A percentile compares a stretch with the other conserved stretches of the same genome.
Conservation (phyloP, 2,113 vertebrate genomes). For the Phodopus roborovskii region DNA sequence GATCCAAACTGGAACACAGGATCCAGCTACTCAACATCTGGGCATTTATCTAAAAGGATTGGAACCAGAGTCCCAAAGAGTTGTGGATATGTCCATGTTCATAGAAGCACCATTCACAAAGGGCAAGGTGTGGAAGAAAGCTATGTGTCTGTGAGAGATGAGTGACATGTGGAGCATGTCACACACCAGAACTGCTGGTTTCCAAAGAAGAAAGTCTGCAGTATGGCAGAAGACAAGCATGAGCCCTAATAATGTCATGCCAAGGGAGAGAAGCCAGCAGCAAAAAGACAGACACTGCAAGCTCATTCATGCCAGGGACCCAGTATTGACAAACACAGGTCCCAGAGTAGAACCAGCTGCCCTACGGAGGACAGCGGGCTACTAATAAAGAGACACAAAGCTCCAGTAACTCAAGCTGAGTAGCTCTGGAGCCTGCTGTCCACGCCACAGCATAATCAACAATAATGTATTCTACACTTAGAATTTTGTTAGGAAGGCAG, state of each 20-base stretch:
- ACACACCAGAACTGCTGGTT: not conserved
- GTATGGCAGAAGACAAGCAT: not conserved
- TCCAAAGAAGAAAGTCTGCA: not conserved
- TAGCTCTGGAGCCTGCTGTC: not conserved
- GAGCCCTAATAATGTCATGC: not conserved
- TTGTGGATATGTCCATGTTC: not conserved
- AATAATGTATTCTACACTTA: rapidly evolving
- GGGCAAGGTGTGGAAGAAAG: not conserved
- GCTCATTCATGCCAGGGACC: not conserved
- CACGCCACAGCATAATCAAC: not conserved
- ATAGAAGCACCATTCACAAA: not conserved
- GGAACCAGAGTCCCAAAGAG: not conserved
- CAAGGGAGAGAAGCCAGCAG: not conserved
- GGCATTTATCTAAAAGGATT: not conserved
- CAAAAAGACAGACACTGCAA: not conserved
- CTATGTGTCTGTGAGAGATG: not conserved
- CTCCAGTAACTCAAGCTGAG: not conserved
- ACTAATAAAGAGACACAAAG: not conserved
- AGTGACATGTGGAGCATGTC: not conserved
- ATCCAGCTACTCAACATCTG: not conserved
- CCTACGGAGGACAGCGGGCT: no score
- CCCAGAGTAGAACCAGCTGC: not conserved
- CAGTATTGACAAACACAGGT: not conserved
- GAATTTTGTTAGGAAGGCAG: not conserved
- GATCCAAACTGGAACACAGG: not conserved